Percentiles rank a stretch among this genome's conserved stretches.
Conservation (phyloP, 2,113 vertebrate genomes). For the human (Homo sapiens) region DNA sequence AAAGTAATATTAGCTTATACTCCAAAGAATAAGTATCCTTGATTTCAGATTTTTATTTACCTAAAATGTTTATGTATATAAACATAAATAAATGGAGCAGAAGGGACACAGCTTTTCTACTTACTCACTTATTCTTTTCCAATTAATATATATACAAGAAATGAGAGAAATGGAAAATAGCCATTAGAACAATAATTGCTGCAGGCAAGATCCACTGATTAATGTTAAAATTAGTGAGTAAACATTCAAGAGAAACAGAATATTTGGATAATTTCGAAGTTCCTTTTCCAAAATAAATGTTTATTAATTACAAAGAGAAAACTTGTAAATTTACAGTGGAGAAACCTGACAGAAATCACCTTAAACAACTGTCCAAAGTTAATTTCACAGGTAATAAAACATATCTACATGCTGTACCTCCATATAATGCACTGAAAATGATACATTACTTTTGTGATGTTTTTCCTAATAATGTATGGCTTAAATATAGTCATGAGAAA, state of each 20-base stretch:
- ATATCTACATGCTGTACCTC: not conserved
- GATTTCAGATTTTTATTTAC: not conserved
- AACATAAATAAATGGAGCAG: not conserved
- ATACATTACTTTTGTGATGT: not conserved
- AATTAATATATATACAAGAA: not conserved
- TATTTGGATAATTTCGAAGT: not conserved
- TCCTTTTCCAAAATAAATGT: not conserved
- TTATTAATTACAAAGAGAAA: not conserved
- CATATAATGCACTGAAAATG: not conserved
- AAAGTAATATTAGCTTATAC: not conserved
- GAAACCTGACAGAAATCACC: not conserved
- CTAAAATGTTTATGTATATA: not conserved
- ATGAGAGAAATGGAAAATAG: constrained; percentile 12
- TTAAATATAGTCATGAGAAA: not conserved
- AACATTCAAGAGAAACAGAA: not conserved
- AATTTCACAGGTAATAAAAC: not conserved
- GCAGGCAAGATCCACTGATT: not conserved
- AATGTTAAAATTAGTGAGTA: not conserved
- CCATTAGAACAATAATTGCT: not conserved
- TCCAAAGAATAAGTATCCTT: not conserved
- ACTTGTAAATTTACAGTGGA: not conserved
- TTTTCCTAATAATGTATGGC: not conserved
- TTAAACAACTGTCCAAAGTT: not conserved
- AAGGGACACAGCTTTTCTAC: not conserved
- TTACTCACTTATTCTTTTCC: not conserved